Conservation (phyloP, 2,797 vertebrate genomes). For the Eidolon dupreanum region DNA sequence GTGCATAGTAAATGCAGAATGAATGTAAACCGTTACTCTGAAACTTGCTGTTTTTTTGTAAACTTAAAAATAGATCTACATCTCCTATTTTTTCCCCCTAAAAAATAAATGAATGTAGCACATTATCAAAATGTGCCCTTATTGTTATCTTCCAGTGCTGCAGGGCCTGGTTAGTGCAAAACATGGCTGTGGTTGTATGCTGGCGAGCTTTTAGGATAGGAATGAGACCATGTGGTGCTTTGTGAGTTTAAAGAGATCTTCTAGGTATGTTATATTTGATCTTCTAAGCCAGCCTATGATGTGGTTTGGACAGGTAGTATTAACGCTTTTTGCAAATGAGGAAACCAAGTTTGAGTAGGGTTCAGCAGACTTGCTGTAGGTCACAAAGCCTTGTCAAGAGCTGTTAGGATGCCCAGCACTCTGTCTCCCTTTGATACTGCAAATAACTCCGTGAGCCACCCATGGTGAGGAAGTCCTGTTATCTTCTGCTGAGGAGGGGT, state of each 20-base stretch:
- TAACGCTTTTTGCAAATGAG: conserved; percentile 41
- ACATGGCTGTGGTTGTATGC: not conserved
- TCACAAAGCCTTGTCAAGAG: not conserved
- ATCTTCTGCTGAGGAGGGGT: not conserved
- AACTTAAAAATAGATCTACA: not conserved
- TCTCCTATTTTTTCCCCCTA: not conserved
- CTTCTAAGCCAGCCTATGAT: not conserved
- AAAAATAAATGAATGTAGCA: not conserved
- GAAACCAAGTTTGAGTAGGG: not conserved
- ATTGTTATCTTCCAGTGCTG: not conserved
- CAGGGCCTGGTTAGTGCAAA: not conserved
- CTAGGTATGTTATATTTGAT: conserved; percentile 39
- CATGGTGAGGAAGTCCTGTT: not conserved
- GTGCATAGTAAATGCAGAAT: not conserved
- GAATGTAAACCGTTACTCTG: not conserved
- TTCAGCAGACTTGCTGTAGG: not conserved
- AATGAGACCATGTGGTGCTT: not conserved
- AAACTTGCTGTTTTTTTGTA: not conserved
- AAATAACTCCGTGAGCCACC: not conserved
- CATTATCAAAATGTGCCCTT: not conserved
- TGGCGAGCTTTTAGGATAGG: not conserved
- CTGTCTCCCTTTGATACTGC: not conserved
- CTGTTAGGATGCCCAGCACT: not conserved
- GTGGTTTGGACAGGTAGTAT: not conserved
- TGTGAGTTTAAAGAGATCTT: conserved; percentile 11